Base-by-base conservation (phyloP, 2,888 invertebrate genomes). In the Pharmacophagus antenor region DNA sequence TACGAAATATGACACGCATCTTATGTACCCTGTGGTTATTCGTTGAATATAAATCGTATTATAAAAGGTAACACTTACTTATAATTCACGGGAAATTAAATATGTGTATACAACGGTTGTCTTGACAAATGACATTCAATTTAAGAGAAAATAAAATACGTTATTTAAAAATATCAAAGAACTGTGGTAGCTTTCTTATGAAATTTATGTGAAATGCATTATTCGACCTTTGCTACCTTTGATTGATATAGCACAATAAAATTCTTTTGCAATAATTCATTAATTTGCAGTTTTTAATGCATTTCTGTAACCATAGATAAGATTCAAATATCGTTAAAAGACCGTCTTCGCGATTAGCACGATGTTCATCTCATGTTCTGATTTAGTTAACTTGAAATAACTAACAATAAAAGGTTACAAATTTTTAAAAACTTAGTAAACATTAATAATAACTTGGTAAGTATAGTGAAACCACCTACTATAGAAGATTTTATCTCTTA, bases 31-130 rank as follows among this genome's bases (percentile, higher is more conserved):
- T 74, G 72, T 79, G 73, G 72, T 79, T 79, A 77, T 68, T 67
- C 64, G 66, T 61, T 65, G 69, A 70, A 67, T 70, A 66, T 66
- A 59, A 62, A 67, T 62, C 65, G 64, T 67, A 69, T 73, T 71
- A 69, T 72, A 73, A 77, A 70, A 67, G 62, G 67, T 72, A 70
- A 72, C 70, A 62, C 63, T 67, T 65, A 64, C 70, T 71, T 73
- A 75, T 77, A 71, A 80, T 79, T 74, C 75, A 70, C 65, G 67
- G 63, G 66, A 70, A 70, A 79, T 77, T 78, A 76, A 83, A 74
- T 70, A 73, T 79, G 76, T 74, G 48, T 51, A 57, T 61, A 60
- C 56, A 48, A n/a, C 47, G 20, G 41, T 17, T 41, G 20, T 17
- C 50, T 51, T 61, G 60, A 61, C 50, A 61, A 61, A 61, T 61